Percentiles rank a stretch among this genome's conserved stretches.
Evolutionary conservation across 2,797 vertebrate species (phyloP).

Genomic region (Mormyrops boulengeri): DNA sequence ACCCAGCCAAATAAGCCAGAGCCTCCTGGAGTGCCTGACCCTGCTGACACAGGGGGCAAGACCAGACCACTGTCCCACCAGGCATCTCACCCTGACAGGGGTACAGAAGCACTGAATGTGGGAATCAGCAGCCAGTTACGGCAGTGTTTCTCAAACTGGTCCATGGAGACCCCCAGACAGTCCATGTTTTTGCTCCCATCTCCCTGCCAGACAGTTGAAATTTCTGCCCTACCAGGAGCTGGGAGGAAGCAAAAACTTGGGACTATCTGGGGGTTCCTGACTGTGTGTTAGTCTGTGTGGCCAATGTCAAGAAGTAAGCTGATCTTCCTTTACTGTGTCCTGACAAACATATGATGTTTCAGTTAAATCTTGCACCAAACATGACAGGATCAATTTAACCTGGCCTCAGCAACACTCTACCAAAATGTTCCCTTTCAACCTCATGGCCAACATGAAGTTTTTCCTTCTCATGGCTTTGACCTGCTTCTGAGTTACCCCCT

Average conservation of each 20-base stretch:
- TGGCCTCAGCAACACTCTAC: background rate
- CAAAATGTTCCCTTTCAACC: background rate
- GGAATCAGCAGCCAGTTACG: background rate
- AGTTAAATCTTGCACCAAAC: background rate
- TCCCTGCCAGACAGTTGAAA: background rate
- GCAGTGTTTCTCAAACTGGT: background rate
- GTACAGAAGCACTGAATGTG: background rate
- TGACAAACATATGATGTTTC: background rate
- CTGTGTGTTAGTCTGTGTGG: background rate
- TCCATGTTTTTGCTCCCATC: background rate
- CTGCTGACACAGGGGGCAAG: constrained; percentile 84
- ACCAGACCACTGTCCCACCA: constrained; percentile 67
- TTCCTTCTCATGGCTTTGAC: background rate
- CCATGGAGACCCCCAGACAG: background rate
- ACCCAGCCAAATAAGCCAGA: constrained; percentile 61
- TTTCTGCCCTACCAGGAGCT: background rate
- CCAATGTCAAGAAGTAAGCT: background rate
- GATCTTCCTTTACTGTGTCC: background rate
- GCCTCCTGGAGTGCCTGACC: constrained; percentile 62
- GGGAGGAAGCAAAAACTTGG: background rate
- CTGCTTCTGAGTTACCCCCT: background rate
- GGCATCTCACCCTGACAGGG: constrained; percentile 73
- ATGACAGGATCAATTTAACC: background rate
- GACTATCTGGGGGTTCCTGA: background rate
- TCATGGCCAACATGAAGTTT: background rate